Base-by-base conservation (phyloP, 2,113 vertebrate genomes). In the Tragelaphus imberbis region DNA sequence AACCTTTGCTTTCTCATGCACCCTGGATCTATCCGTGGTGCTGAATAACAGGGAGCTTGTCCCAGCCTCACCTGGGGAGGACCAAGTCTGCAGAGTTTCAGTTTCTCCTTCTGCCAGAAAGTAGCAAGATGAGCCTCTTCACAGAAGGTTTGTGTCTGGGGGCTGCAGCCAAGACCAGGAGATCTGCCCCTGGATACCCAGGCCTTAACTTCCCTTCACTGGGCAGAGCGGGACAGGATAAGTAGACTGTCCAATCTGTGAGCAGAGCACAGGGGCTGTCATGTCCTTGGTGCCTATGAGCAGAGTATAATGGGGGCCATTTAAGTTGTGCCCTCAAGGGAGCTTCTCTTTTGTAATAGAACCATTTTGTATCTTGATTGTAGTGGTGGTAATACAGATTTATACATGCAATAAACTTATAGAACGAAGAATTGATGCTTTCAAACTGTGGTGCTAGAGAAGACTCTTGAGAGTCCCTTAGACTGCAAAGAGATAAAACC, bases 1-100 rank as follows among this genome's bases (percentile, higher is more conserved):
- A 28, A 27, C 5, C 2, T 59, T 6, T 2, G 27, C 4, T 16
- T 19, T 77, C 25, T 1, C 77, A 21, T 8, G 6, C 0, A 3
- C 8, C 16, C 8, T 25, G 16, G 36, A 23, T 63, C 98, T 98
- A 86, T 98, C 95, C 87, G 0, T 84, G 91, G 93, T 97, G 27
- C 94, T 93, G 96, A 98, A 91, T 13, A 6, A 3, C 56, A 16
- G n/a, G 33, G 25, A 2, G 1, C 36, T 53, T 53, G 36, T 84
- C 13, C 59, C 33, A 30, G 53, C 21, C 16, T 87, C 53, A 27
- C 30, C 51, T 95, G 79, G 28, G 30, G 28, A 89, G 9, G 40
- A 91, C 58, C 14, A 53, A 40, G 2, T 93, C 53, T 94, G 59
- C 40, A 58, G 58, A 23, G 30, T 94, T 80, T 51, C 47, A 27